Percentiles rank a stretch among this genome's conserved stretches.
These are phyloP conservation scores for Malurus melanocephalus DNA, from an alignment of 2,113 vertebrate species.

Conservation along the genomic window DNA sequence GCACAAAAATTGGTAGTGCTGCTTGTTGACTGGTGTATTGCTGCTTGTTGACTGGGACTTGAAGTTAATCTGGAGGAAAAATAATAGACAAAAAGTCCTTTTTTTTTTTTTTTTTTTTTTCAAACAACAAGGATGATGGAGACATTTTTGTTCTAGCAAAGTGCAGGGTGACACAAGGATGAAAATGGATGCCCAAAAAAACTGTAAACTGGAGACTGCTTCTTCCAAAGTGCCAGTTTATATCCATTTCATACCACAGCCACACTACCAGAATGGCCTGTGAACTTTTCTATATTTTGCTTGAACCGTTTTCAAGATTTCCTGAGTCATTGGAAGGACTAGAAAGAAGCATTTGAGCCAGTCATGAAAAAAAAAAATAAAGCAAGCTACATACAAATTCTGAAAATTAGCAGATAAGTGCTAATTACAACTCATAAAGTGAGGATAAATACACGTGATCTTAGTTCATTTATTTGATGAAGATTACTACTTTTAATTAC, in stretches of 20 bases:
- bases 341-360: background rate
- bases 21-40: background rate
- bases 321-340: accelerated
- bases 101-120: background rate
- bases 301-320: background rate
- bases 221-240: background rate
- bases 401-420: background rate
- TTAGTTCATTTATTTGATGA: background rate
- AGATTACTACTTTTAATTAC: background rate
- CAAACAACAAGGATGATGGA: background rate
- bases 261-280: background rate
- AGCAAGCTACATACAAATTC: background rate
- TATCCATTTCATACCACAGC: background rate
- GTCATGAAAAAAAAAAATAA: background rate
- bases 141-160: background rate
- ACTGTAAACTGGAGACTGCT: background rate
- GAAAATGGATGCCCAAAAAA: background rate
- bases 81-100: background rate
- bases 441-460: background rate
- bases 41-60: background rate
- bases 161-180: background rate
- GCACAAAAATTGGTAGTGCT: background rate
- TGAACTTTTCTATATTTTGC: background rate
- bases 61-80: background rate
- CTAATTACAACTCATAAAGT: background rate